Percentiles rank a stretch among this genome's conserved stretches.
Evolutionary conservation across 53 echinoderm and acorn worm genomes (phyloP).

Genomic region (Stichopus horrens): DNA sequence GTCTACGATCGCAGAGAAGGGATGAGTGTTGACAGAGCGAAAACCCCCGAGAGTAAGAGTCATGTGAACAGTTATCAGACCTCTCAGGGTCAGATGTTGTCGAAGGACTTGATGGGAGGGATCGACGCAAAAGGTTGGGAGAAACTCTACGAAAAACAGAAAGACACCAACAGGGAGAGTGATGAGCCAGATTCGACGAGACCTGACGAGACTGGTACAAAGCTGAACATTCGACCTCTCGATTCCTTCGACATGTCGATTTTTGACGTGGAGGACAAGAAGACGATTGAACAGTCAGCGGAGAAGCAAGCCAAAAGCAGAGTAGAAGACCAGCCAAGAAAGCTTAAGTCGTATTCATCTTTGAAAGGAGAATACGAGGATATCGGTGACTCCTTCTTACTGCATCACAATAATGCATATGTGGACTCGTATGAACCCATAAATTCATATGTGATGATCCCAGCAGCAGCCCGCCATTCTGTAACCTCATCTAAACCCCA

Average conservation of each 20-base stretch:
- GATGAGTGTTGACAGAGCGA: too few species aligned
- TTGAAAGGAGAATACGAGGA: slow-evolving; percentile 13
- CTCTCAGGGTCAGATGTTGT: not conserved
- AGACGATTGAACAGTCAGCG: not conserved
- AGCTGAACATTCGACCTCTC: slow-evolving; percentile 13
- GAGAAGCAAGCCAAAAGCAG: not conserved
- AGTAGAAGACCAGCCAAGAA: not conserved
- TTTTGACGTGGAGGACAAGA: not conserved
- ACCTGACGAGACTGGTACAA: not conserved
- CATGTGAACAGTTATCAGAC: not conserved
- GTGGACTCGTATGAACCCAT: not conserved
- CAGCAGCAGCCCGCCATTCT: not conserved
- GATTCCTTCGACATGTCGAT: slow-evolving; percentile 23
- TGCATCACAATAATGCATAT: slow-evolving; percentile 31
- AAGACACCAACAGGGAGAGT: not conserved
- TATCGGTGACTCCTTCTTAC: not conserved
- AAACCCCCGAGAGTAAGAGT: too few species aligned
- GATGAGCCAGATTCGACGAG: not conserved
- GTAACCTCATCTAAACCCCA: too few species aligned
- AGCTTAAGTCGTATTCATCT: not conserved
- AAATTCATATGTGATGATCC: slow-evolving; percentile 11
- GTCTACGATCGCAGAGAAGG: too few species aligned
- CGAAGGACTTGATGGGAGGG: not conserved
- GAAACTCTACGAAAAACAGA: slow-evolving; percentile 24
- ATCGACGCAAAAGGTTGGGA: not conserved